A percentile compares a stretch with the other conserved stretches of the same genome.
These are phyloP conservation scores for Chelmon rostratus DNA, from an alignment of 2,797 vertebrate species.

Conservation along the genomic window DNA sequence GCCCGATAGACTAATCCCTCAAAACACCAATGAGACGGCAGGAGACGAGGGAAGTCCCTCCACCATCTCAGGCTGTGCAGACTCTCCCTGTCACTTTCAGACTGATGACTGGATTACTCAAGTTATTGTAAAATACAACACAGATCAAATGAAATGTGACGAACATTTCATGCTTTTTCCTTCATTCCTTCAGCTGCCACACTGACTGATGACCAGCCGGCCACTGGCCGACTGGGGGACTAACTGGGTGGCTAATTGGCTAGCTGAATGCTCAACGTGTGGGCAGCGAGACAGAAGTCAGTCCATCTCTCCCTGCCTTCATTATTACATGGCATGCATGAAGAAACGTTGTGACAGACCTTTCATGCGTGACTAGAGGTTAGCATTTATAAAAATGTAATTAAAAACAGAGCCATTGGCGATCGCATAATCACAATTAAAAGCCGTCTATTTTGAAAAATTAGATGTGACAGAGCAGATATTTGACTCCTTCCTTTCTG, in stretches of 20 bases:
- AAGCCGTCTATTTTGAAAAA: not conserved
- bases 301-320: slow-evolving; percentile 15
- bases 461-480: not conserved
- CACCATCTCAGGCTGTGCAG: not conserved
- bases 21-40: not conserved
- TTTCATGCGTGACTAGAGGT: slow-evolving; percentile 2
- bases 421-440: not conserved
- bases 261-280: slow-evolving; percentile 12
- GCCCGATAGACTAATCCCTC: slow-evolving; percentile 11
- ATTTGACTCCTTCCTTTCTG: not conserved
- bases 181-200: slow-evolving; percentile 1
- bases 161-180: not conserved
- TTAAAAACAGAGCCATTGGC: not conserved
- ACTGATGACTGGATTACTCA: not conserved
- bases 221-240: slow-evolving; percentile 22
- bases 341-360: not conserved
- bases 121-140: not conserved
- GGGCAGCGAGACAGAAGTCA: slow-evolving; percentile 2
- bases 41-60: not conserved
- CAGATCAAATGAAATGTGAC: not conserved
- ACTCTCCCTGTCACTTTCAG: not conserved
- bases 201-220: slow-evolving; percentile 47
- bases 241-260: slow-evolving; percentile 31
- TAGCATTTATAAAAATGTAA: not conserved
- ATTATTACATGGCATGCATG: slow-evolving; percentile 6